Conservation (phyloP, 2,797 vertebrate genomes). For the Alcedo quadribrachys region DNA sequence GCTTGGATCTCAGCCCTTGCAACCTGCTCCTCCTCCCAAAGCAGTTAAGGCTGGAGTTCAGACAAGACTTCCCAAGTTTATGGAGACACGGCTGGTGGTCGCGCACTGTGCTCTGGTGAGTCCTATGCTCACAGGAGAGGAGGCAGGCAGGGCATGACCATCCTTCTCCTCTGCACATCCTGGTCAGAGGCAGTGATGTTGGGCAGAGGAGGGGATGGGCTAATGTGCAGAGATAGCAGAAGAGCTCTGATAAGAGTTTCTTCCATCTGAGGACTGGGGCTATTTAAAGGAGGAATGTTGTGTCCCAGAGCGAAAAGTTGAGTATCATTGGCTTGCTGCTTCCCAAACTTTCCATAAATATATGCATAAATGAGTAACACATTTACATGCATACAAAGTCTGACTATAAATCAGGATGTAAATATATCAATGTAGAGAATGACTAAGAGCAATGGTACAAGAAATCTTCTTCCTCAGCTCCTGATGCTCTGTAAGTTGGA, state of each 20-base stretch:
- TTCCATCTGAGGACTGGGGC: background rate
- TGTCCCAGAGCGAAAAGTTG: background rate
- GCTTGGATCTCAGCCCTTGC: background rate
- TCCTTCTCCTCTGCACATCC: background rate
- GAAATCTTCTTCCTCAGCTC: background rate
- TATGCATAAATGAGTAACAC: background rate
- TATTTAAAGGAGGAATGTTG: fast-evolving
- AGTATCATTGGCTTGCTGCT: background rate
- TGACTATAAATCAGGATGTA: background rate
- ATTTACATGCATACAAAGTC: background rate
- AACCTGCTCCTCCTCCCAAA: background rate
- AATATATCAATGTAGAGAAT: background rate
- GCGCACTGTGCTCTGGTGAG: fast-evolving
- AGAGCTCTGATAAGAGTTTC: background rate
- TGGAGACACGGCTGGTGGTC: fast-evolving
- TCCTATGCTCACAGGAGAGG: fast-evolving
- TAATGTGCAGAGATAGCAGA: background rate
- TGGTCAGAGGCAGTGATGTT: fast-evolving
- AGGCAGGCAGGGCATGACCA: background rate
- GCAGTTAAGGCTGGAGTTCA: background rate
- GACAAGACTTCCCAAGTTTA: background rate
- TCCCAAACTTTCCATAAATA: background rate
- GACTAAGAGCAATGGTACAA: background rate
- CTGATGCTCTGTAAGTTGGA: background rate
- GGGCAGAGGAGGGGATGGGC: background rate